These are phyloP conservation scores for Napeogenes inachia DNA, from an alignment of 2,888 invertebrate species.

Conservation along the genomic window DNA sequence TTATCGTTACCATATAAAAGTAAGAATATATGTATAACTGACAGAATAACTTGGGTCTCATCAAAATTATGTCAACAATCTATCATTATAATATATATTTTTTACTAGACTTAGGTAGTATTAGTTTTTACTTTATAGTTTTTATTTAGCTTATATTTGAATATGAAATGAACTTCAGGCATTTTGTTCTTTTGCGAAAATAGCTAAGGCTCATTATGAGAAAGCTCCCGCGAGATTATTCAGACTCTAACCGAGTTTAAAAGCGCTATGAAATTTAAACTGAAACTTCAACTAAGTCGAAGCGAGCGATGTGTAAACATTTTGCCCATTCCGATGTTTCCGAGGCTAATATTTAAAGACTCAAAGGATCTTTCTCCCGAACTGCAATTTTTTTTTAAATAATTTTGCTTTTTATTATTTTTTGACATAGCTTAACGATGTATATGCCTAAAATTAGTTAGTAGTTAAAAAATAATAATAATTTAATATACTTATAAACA, in stretches of 20 bases:
- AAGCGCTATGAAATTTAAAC: constrained; percentile 68
- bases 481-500: too few species aligned
- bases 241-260: constrained; percentile 61
- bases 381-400: not conserved
- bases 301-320: constrained; percentile 61
- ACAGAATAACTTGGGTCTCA: too few species aligned
- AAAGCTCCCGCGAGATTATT: constrained; percentile 47
- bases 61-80: too few species aligned
- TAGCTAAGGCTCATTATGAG: constrained; percentile 54
- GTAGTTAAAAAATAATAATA: too few species aligned
- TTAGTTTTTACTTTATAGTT: not conserved
- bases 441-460: too few species aligned
- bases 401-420: not conserved
- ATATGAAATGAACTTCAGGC: constrained; percentile 14
- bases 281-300: constrained; percentile 63
- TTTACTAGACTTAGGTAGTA: too few species aligned
- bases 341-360: constrained; percentile 19
- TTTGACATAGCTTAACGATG: too few species aligned
- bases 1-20: too few species aligned
- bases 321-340: constrained; percentile 19
- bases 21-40: too few species aligned
- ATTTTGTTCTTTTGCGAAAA: constrained; percentile 35
- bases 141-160: not conserved
- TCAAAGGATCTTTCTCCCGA: constrained; percentile 13
- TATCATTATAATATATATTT: too few species aligned